Percentiles rank a stretch among this genome's conserved stretches.
phyloP scores from a whole-genome alignment of 1,140 invertebrate species.

The Holcopasites calliopsidis region DNA sequence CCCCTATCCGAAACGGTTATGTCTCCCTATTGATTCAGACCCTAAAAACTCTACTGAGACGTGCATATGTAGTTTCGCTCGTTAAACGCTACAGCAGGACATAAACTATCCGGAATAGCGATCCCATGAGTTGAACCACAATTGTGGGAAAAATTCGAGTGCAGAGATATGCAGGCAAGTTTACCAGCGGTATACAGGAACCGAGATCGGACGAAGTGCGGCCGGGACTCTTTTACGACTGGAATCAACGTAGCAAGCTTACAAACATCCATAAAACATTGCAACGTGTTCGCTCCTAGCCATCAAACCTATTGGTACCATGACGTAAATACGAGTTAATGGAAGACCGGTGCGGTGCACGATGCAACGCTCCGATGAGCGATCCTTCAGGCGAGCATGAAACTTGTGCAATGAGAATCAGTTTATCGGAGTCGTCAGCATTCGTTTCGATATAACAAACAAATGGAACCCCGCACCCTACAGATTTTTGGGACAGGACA shows the following conservation, averaged over 20 bases:
- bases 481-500: not conserved
- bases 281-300: not conserved
- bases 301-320: too few species aligned
- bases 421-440: not conserved
- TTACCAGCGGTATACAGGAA: not conserved
- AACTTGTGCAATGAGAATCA: not conserved
- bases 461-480: not conserved
- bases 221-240: not conserved
- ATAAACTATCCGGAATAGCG: not conserved
- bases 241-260: not conserved
- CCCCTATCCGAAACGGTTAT: too few species aligned
- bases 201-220: not conserved
- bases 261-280: conserved; percentile 7
- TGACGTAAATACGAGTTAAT: not conserved
- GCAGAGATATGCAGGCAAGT: not conserved
- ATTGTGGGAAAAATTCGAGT: not conserved
- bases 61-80: not conserved
- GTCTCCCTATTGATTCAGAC: too few species aligned
- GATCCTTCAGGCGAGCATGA: not conserved
- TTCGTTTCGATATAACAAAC: not conserved
- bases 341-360: not conserved
- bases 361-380: not conserved
- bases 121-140: not conserved
- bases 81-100: not conserved
- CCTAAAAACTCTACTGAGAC: too few species aligned